Evolutionary conservation across 2,113 vertebrate species (phyloP).

Genomic region (Myrmecophaga tridactyla): DNA sequence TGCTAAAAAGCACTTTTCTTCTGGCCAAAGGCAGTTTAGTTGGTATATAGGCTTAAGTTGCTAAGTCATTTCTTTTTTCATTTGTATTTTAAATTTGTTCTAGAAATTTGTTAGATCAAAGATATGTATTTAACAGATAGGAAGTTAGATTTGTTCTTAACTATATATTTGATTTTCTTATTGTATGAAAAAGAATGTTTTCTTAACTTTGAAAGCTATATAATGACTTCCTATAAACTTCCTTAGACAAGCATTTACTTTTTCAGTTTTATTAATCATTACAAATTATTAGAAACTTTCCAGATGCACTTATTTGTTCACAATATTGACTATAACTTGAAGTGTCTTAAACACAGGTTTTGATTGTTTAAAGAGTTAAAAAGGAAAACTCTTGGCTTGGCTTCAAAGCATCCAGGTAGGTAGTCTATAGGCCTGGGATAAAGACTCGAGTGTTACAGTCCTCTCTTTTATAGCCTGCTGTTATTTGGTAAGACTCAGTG

Average conservation of each 20-base stretch:
- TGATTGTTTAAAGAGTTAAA: conserved; percentile 87
- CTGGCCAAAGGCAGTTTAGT: conserved; percentile 40
- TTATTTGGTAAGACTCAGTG: conserved; percentile 77
- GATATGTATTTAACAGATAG: conserved; percentile 38
- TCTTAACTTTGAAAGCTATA: conserved; percentile 66
- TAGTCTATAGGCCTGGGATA: conserved; percentile 87
- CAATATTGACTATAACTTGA: conserved; percentile 87
- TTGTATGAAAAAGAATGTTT: conserved; percentile 68
- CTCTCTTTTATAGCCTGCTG: conserved; percentile 85
- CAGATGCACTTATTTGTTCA: conserved; percentile 75
- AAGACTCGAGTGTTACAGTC: conserved; percentile 88
- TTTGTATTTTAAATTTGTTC: conserved; percentile 65
- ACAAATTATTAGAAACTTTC: conserved; percentile 84
- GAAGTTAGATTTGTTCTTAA: conserved; percentile 62
- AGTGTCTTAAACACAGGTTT: conserved; percentile 91
- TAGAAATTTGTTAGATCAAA: conserved; percentile 50
- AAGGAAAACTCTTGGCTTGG: conserved; percentile 87
- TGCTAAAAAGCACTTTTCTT: conserved; percentile 42
- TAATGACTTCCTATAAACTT: conserved; percentile 64
- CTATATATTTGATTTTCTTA: conserved; percentile 65
- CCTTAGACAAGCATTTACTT: conserved; percentile 70
- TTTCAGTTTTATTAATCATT: conserved; percentile 82
- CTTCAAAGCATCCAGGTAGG: conserved; percentile 89
- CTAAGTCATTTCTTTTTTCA: conserved; percentile 62
- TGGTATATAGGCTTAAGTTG: background rate